phyloP scores from a whole-genome alignment of 2,797 vertebrate species.

The Acrossocheilus wenchowensis region DNA sequence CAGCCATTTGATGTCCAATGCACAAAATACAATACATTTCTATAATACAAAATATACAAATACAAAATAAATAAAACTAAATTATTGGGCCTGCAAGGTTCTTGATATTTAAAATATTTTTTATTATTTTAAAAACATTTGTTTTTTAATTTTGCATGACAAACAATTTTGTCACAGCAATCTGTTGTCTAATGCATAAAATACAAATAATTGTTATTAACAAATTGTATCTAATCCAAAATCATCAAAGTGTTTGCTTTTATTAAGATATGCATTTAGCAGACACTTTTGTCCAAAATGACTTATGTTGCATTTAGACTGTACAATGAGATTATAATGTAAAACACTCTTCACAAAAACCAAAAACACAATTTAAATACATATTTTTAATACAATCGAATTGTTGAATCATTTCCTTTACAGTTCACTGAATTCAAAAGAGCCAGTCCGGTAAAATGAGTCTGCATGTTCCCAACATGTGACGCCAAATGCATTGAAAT shows the following conservation, averaged over 20 bases:
- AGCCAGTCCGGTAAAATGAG: neutral
- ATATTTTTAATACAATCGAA: neutral
- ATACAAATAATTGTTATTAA: too few relatives aligned
- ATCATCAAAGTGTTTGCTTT: too few relatives aligned
- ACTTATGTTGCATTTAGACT: neutral
- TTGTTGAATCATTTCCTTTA: neutral
- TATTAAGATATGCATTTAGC: too few relatives aligned
- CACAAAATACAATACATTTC: neutral
- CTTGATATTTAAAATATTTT: too few relatives aligned
- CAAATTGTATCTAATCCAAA: too few relatives aligned
- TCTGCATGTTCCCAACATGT: neutral
- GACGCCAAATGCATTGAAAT: neutral
- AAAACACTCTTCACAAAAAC: neutral
- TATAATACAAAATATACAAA: neutral
- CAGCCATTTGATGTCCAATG: neutral
- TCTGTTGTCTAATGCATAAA: too few relatives aligned
- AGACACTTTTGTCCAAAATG: neutral
- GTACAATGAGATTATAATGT: neutral
- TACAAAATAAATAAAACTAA: neutral
- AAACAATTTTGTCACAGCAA: too few relatives aligned
- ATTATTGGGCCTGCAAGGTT: neutral
- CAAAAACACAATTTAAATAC: neutral
- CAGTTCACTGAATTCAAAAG: neutral
- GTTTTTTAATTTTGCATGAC: too few relatives aligned
- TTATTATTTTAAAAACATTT: too few relatives aligned